These are phyloP conservation scores for Cheilosia vernalis DNA, from an alignment of 2,888 invertebrate genomes.

Conservation along the genomic window DNA sequence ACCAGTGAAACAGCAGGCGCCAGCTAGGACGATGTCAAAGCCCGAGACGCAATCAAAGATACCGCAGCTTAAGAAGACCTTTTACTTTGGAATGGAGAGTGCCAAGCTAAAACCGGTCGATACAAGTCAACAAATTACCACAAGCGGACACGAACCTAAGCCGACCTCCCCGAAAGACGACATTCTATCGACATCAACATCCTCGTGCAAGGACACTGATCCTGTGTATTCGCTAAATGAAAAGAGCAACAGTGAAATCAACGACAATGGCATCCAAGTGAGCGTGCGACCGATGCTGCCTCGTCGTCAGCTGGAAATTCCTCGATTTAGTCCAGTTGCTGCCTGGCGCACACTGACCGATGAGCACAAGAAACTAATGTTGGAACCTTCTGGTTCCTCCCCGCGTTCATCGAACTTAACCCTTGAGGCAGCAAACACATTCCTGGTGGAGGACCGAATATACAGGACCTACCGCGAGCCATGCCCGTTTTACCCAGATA, in stretches of 20 bases:
- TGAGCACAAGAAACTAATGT: slow-evolving; percentile 75
- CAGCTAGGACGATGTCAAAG: not conserved
- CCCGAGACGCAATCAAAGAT: slow-evolving; percentile 76
- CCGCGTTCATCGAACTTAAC: not conserved
- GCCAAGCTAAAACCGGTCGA: slow-evolving; percentile 26
- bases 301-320: slow-evolving; percentile 90
- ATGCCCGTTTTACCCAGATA: slow-evolving; percentile 84
- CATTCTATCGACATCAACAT: slow-evolving; percentile 83
- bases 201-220: slow-evolving; percentile 84
- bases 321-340: slow-evolving; percentile 92
- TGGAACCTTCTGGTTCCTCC: not conserved
- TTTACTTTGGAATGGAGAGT: slow-evolving; percentile 90
- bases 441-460: slow-evolving; percentile 84
- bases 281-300: slow-evolving; percentile 91
- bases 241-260: slow-evolving; percentile 80
- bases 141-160: not conserved
- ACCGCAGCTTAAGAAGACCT: slow-evolving; percentile 84
- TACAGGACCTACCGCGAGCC: slow-evolving; percentile 85
- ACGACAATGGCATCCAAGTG: slow-evolving; percentile 87
- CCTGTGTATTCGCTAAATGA: slow-evolving; percentile 79
- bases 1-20: not conserved
- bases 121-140: slow-evolving; percentile 26
- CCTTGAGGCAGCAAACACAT: slow-evolving; percentile 63
- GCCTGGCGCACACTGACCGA: slow-evolving; percentile 89
- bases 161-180: not conserved